phyloP scores from a whole-genome alignment of 2,113 vertebrate genomes.

The Lasiurus borealis region DNA sequence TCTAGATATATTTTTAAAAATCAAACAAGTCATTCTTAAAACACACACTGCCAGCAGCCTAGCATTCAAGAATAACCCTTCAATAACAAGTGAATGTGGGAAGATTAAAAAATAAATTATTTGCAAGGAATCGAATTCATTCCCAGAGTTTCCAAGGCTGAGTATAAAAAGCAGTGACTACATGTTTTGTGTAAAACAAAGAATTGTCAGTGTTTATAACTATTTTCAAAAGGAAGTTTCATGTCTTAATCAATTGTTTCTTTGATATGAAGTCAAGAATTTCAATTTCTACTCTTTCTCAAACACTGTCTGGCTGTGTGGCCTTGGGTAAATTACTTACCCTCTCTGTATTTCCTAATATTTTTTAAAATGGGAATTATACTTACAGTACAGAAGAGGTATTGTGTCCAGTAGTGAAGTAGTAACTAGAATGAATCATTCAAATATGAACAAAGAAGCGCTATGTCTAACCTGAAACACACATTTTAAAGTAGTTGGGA shows the following conservation, averaged over 20 bases:
- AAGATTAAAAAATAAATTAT: neutral
- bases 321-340: conserved; percentile 35
- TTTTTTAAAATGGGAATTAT: neutral
- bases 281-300: conserved; percentile 25
- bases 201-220: conserved; percentile 39
- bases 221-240: conserved; percentile 68
- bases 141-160: conserved; percentile 54
- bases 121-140: conserved; percentile 69
- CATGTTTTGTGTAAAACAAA: conserved; percentile 65
- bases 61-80: neutral
- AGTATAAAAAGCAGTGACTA: conserved; percentile 50
- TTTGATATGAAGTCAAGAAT: neutral
- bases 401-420: neutral
- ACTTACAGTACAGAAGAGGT: neutral
- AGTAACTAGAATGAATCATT: conserved; percentile 7
- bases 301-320: conserved; percentile 52
- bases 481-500: conserved; percentile 31
- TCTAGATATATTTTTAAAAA: conserved; percentile 26
- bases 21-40: neutral
- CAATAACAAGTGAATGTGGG: neutral
- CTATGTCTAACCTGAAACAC: conserved; percentile 43
- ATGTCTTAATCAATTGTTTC: conserved; percentile 21
- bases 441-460: conserved; percentile 3
- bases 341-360: conserved; percentile 52
- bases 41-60: neutral